phyloP scores from a whole-genome alignment of 2,113 vertebrate genomes.

The Clarias macrocephalus region DNA sequence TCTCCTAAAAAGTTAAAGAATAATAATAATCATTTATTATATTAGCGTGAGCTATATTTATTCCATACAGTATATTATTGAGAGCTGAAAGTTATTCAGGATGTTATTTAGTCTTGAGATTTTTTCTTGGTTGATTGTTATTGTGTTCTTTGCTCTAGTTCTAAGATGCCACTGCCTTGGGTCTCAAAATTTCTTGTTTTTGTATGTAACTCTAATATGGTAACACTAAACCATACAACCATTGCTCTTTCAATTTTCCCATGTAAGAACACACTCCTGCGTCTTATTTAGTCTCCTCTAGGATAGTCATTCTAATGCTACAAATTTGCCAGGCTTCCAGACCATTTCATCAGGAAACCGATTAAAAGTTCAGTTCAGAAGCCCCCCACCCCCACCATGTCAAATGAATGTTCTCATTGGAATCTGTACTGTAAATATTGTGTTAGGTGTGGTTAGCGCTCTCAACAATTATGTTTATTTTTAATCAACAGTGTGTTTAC shows the following conservation, averaged over 20 bases:
- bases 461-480: slow-evolving; percentile 27
- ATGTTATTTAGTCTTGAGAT: neutral
- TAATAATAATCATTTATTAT: no score
- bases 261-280: neutral
- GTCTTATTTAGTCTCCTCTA: neutral
- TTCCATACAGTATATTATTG: neutral
- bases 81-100: neutral
- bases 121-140: neutral
- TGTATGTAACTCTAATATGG: neutral
- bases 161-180: neutral
- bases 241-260: neutral
- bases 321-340: neutral
- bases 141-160: neutral
- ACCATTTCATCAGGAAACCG: neutral
- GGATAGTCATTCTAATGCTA: neutral
- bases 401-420: slow-evolving; percentile 27
- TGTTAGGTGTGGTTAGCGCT: slow-evolving; percentile 30
- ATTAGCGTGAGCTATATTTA: neutral
- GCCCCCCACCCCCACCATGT: neutral
- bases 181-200: neutral
- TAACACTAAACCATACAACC: neutral
- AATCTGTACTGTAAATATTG: slow-evolving; percentile 57
- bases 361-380: neutral
- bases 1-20: slow-evolving; percentile 74
- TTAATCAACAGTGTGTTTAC: slow-evolving; percentile 18